Base-by-base conservation (phyloP, 2,797 vertebrate genomes). In the Gouania willdenowi region DNA sequence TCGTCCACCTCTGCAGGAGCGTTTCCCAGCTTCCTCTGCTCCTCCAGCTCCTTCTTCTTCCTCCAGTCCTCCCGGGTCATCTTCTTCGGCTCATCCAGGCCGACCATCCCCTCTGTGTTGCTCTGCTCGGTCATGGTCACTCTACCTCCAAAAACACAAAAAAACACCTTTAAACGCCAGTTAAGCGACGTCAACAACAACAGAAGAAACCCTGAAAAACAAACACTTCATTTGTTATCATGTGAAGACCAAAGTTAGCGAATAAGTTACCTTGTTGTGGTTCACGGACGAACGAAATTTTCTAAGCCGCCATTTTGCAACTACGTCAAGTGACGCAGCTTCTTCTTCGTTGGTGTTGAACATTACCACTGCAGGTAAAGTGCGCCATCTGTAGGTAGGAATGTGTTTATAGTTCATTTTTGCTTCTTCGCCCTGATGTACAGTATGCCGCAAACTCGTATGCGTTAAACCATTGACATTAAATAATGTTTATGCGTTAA, bases 51-150 rank as follows among this genome's bases (percentile, higher is more conserved):
- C 50, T 99, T 99, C 79, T 98, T 98, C 75, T 98, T 98, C 61
- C 97, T 93, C 97, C 97, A 98, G 50, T 99, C 97, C 69, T 99
- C 95, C 37, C 96, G 81, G 1, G 93, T 97, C 94, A 98, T 97
- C 69, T 99, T 99, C 67, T 98, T 98, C 17, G 95, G 97, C 14
- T 99, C 96, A 61, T 98, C 95, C 48, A 98, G 80, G 45, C 89
- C 92, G 42, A 89, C 74, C 25, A 93, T 84, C 5, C 93, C 93
- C 38, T 89, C 92, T 1, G 80, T 4, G 34, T 2, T 47, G 3
- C 3, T 1, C 31, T 58, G 41, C 14, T 86, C 85, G 0, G 65
- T 5, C 79, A 86, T 77, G 57, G 4, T 58, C 23, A 24, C 28
- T 23, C 79, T 76, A 36, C 2, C 15, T 18, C 1, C 9, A 26